Conservation (phyloP, 1,140 invertebrate genomes). For the Matsumurasca onukii region DNA sequence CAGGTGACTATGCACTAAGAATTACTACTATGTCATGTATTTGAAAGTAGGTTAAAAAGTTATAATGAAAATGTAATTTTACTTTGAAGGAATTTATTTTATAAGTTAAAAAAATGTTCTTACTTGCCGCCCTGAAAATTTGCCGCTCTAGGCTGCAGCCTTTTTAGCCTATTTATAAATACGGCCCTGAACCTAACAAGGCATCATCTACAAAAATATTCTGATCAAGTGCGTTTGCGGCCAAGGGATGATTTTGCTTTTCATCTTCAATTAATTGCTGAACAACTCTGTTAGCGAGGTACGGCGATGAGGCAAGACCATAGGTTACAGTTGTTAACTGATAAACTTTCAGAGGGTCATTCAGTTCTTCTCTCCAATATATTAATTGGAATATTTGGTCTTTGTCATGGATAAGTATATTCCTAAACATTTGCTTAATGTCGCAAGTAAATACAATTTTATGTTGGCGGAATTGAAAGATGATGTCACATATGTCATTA, state of each 20-base stretch:
- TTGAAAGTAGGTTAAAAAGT: too few species aligned
- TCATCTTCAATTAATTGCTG: not conserved
- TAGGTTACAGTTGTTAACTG: not conserved
- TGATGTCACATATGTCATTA: not conserved
- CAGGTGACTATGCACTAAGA: too few species aligned
- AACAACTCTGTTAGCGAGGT: not conserved
- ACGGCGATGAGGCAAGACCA: not conserved
- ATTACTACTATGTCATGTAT: too few species aligned
- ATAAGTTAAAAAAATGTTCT: too few species aligned
- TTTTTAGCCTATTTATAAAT: too few species aligned
- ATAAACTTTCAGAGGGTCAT: not conserved
- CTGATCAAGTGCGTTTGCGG: not conserved
- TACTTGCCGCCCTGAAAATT: too few species aligned
- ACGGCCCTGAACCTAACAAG: too few species aligned
- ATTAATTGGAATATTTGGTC: not conserved
- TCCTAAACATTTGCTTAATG: not conserved
- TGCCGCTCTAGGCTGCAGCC: too few species aligned
- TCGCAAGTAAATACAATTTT: not conserved
- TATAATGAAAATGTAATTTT: too few species aligned
- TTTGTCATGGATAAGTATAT: not conserved
- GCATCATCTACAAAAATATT: not conserved
- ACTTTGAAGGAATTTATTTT: too few species aligned
- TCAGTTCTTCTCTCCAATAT: not conserved
- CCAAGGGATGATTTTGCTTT: not conserved
- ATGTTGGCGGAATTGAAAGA: not conserved